Percentiles rank a stretch among this genome's conserved stretches.
These are phyloP conservation scores for Petroica traversi DNA, from an alignment of 2,113 vertebrate species.

Conservation along the genomic window DNA sequence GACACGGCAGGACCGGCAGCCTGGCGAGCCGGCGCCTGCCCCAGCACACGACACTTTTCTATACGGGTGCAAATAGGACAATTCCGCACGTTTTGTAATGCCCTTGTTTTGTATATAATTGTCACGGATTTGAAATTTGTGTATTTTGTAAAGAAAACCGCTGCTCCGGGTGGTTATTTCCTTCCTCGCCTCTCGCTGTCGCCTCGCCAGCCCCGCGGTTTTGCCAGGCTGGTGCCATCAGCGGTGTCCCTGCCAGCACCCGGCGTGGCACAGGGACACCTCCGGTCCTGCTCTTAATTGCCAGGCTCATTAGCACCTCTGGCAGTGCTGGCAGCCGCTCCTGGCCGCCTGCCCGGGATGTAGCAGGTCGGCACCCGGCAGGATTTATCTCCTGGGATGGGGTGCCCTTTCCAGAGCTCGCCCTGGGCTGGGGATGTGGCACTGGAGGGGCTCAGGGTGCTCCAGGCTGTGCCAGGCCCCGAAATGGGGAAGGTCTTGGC, in stretches of 20 bases:
- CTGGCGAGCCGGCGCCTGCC: not conserved
- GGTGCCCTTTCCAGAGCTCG: fast-evolving
- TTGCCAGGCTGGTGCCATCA: not conserved
- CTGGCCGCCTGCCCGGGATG: not conserved
- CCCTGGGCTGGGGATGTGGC: fast-evolving
- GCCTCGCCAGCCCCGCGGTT: fast-evolving
- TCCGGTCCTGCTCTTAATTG: not conserved
- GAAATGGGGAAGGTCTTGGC: fast-evolving
- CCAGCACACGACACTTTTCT: conserved; percentile 65
- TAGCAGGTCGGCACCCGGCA: not conserved
- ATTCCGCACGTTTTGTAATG: conserved; percentile 75
- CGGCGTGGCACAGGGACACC: fast-evolving
- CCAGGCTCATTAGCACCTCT: not conserved
- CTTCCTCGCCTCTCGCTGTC: not conserved
- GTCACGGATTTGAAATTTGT: conserved; percentile 61
- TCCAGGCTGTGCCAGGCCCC: not conserved
- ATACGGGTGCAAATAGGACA: conserved; percentile 68
- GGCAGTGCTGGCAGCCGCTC: not conserved
- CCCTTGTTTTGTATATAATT: conserved; percentile 78
- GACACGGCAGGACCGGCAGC: not conserved
- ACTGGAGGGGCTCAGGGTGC: not conserved
- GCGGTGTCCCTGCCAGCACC: fast-evolving
- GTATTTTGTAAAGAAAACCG: conserved; percentile 73
- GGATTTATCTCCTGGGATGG: not conserved
- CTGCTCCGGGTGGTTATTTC: not conserved